These are phyloP conservation scores for Oikopleura albicans DNA, from an alignment of 23 tunicate genomes.

Conservation along the genomic window DNA sequence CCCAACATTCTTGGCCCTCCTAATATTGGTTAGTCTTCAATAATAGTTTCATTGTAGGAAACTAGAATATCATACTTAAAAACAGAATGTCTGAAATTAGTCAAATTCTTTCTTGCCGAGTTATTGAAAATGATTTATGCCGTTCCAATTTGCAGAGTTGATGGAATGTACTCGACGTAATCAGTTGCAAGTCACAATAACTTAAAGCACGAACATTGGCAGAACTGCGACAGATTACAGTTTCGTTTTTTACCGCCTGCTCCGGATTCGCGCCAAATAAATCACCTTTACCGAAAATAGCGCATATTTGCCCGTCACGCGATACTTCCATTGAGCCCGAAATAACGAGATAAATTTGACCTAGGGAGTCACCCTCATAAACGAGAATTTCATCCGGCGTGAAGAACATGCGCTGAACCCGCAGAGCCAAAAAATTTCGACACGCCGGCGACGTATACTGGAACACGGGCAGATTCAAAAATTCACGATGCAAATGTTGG, in stretches of 20 bases:
- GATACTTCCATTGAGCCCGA: slow-evolving; percentile 15
- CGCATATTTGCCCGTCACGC: background rate
- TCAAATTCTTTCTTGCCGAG: too few relatives aligned
- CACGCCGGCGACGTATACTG: slow-evolving; percentile 10
- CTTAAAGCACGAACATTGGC: slow-evolving; percentile 7
- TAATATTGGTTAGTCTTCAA: too few relatives aligned
- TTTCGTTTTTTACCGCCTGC: background rate
- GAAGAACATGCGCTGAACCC: slow-evolving; percentile 11
- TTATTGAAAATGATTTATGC: too few relatives aligned
- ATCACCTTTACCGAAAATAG: slow-evolving; percentile 9
- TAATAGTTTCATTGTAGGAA: too few relatives aligned
- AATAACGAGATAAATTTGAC: background rate
- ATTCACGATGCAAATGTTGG: slow-evolving; percentile 31
- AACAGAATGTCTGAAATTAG: too few relatives aligned
- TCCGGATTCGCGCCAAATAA: background rate
- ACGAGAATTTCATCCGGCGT: slow-evolving; percentile 14
- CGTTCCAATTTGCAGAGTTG: slow-evolving; percentile 1
- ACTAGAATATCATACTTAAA: too few relatives aligned
- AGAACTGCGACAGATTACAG: background rate
- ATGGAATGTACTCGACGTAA: background rate
- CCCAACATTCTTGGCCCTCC: too few relatives aligned
- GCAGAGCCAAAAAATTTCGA: background rate
- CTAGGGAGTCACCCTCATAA: background rate
- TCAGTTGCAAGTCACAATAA: background rate
- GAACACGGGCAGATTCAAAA: slow-evolving; percentile 32